Base-by-base conservation (phyloP, 2,888 invertebrate genomes). In the Ophraella communa region DNA sequence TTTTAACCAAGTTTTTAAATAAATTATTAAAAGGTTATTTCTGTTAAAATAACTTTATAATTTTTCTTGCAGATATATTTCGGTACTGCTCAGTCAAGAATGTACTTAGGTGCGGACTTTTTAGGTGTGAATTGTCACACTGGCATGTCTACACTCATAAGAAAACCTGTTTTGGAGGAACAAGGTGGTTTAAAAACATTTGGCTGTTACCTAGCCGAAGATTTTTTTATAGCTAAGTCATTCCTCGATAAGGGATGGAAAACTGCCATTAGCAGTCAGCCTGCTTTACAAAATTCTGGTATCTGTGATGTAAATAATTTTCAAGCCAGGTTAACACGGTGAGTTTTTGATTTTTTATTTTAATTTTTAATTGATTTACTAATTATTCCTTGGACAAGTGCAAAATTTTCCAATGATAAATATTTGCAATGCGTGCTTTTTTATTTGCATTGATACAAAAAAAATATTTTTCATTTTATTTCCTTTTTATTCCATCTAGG, bases 121-220 rank as follows among this genome's bases (percentile, higher is more conserved):
- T 84, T 97, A 24, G 89, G 94, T 68, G 91, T 98, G 74, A 98
- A 98, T 84, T 99, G 98, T 81, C 96, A 97, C 74, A 98, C 98
- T 2, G 99, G 99, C 54, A 98, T 98, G 99, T 98, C 98, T 1
- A 94, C 96, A 60, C 84, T 99, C 71, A 88, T 98, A 80, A 87
- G 97, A 52, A 95, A 96, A 77, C 87, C 89, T 20, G 91, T 95
- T 11, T 84, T 99, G 55, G 96, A 98, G 77, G 93, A 95, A 80
- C 89, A 91, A 57, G 99, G 98, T 2, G 99, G 98, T 0, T 84
- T 99, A 64, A 89, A 91, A 73, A 87, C 91, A 3, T 98, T 99
- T 81, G 95, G 93, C 3, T 92, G 94, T 73, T 99, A 96, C 82
- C 85, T 99, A 53, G 99, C 99, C 0, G 99, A 99, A 83, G 99